phyloP scores from a whole-genome alignment of 1,140 invertebrate species.

The Drosophila eugracilis region DNA sequence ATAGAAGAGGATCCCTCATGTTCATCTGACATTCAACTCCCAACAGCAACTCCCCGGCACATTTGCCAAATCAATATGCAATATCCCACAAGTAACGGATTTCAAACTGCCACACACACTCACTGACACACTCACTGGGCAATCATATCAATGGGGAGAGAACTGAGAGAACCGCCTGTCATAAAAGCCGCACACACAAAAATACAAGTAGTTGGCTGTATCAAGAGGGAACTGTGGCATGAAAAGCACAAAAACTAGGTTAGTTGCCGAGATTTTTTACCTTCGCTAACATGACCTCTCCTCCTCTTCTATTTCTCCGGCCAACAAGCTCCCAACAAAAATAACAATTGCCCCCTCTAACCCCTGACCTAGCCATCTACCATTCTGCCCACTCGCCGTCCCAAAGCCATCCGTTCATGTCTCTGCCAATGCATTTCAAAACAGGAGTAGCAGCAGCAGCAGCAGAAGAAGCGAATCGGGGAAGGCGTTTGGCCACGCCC shows the following conservation, averaged over 20 bases:
- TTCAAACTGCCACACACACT: conserved; percentile 12
- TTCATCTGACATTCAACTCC: conserved; percentile 27
- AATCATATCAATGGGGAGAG: conserved; percentile 34
- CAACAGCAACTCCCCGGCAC: conserved; percentile 45
- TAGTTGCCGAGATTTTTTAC: conserved; percentile 71
- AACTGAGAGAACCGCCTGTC: conserved; percentile 45
- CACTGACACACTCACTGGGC: conserved; percentile 12
- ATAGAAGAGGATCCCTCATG: background rate
- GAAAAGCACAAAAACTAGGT: conserved; percentile 75
- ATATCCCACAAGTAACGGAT: conserved; percentile 59
- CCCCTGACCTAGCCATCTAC: background rate
- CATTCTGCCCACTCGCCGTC: conserved; percentile 4
- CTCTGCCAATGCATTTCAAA: conserved; percentile 56
- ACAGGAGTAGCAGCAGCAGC: conserved; percentile 41
- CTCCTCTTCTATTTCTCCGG: background rate
- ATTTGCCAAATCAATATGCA: conserved; percentile 71
- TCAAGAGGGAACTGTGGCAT: conserved; percentile 48
- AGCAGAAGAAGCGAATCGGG: conserved; percentile 38
- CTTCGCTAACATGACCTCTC: conserved; percentile 18
- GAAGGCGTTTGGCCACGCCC: conserved; percentile 44
- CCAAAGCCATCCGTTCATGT: conserved; percentile 8
- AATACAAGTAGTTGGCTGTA: conserved; percentile 37
- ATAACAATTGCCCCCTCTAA: conserved; percentile 46
- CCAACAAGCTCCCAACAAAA: conserved; percentile 20
- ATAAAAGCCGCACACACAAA: conserved; percentile 58